Percentiles rank a stretch among this genome's conserved stretches.
These are phyloP conservation scores for Brachyistius frenatus DNA, from an alignment of 2,113 vertebrate species.

Conservation along the genomic window DNA sequence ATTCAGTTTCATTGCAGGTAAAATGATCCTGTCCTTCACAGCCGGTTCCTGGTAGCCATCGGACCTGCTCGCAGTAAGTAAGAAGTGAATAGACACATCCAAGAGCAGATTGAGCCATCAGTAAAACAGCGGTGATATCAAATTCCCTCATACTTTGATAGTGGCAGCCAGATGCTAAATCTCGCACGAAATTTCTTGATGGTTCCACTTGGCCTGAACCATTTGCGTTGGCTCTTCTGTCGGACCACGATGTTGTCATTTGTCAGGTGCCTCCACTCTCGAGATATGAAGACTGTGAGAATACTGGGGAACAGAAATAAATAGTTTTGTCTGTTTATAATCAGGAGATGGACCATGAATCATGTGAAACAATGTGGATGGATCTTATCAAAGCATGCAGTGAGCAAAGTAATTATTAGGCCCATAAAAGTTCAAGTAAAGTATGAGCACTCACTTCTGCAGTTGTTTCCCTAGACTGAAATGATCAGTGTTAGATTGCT, in stretches of 20 bases:
- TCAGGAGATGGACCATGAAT: not conserved
- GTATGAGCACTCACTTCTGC: slow-evolving; percentile 87
- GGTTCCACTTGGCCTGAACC: slow-evolving; percentile 91
- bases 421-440: not conserved
- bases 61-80: slow-evolving; percentile 72
- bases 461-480: slow-evolving; percentile 92
- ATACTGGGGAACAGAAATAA: slow-evolving; percentile 81
- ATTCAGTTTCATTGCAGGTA: slow-evolving; percentile 86
- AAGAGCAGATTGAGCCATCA: not conserved
- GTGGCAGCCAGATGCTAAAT: slow-evolving; percentile 91
- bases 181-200: slow-evolving; percentile 94
- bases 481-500: slow-evolving; percentile 89
- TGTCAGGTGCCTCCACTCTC: slow-evolving; percentile 93
- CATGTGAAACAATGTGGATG: not conserved
- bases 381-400: not conserved
- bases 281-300: slow-evolving; percentile 90
- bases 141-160: slow-evolving; percentile 85
- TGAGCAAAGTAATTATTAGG: not conserved
- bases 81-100: not conserved
- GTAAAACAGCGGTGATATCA: not conserved
- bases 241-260: slow-evolving; percentile 88
- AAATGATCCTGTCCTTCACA: slow-evolving; percentile 85
- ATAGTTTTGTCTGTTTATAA: not conserved
- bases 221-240: slow-evolving; percentile 90
- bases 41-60: slow-evolving; percentile 79